Conservation (phyloP, 35 echinoderm and acorn worm genomes). For the Heliocidaris tuberculata region DNA sequence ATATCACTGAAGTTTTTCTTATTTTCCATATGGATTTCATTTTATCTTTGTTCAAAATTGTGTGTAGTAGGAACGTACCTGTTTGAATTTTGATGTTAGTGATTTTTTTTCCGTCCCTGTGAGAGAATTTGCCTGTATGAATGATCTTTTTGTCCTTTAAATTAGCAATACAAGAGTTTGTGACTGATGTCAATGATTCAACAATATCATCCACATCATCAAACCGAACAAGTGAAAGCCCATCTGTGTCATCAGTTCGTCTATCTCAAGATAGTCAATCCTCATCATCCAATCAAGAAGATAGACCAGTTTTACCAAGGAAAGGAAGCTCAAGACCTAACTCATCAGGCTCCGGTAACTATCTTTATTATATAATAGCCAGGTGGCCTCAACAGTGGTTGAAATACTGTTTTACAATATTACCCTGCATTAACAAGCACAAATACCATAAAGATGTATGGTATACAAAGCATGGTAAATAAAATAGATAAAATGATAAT, state of each 20-base stretch:
- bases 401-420: neutral
- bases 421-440: neutral
- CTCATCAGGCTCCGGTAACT: slow-evolving; percentile 39
- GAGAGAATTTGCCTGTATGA: neutral
- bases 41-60: neutral
- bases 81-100: neutral
- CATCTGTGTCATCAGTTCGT: neutral
- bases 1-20: neutral
- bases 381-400: neutral
- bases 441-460: too few species aligned
- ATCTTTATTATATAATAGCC: neutral
- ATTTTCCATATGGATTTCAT: neutral
- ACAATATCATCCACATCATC: neutral
- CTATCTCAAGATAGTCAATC: slow-evolving; percentile 30
- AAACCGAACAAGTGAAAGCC: slow-evolving; percentile 11
- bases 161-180: neutral
- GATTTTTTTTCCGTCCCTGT: neutral
- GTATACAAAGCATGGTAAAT: too few species aligned
- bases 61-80: neutral
- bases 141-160: neutral
- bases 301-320: neutral
- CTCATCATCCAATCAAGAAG: neutral
- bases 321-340: slow-evolving; percentile 28
- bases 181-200: neutral
- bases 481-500: too few species aligned